A percentile compares a stretch with the other conserved stretches of the same genome.
These are phyloP conservation scores for Toxotes chatareus DNA, from an alignment of 2,113 vertebrate species.

Conservation along the genomic window DNA sequence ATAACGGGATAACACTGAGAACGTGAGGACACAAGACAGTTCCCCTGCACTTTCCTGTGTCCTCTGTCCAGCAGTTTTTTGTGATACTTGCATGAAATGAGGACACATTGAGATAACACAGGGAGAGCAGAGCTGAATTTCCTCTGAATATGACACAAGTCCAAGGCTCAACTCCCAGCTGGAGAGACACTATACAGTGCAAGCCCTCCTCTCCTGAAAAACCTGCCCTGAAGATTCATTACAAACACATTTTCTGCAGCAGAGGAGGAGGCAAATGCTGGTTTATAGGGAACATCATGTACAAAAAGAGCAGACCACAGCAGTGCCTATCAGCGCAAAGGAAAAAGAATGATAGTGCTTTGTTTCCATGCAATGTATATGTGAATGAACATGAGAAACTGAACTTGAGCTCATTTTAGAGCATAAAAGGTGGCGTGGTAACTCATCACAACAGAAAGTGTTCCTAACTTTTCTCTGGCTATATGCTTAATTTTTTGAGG, in stretches of 20 bases:
- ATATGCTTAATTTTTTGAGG: background rate
- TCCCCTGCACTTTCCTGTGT: background rate
- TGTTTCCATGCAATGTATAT: background rate
- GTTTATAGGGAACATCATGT: constrained; percentile 49
- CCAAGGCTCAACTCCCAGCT: constrained; percentile 12
- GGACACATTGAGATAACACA: background rate
- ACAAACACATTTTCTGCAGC: constrained; percentile 47
- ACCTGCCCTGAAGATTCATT: constrained; percentile 36
- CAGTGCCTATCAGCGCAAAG: background rate
- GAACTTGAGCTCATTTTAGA: background rate
- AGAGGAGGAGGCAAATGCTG: constrained; percentile 12
- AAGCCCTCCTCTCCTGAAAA: background rate
- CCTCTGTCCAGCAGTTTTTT: background rate
- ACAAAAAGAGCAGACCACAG: constrained; percentile 9
- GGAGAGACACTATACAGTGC: constrained; percentile 6
- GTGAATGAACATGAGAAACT: background rate
- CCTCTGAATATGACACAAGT: constrained; percentile 4
- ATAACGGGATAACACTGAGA: background rate
- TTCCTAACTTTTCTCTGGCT: background rate
- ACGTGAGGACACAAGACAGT: background rate
- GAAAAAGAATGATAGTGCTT: background rate
- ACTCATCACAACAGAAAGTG: background rate
- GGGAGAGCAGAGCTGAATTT: background rate
- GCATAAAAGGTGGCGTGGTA: background rate
- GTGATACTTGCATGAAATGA: no score